phyloP scores from a whole-genome alignment of 2,888 invertebrate species.

The Ophion ellenae region DNA sequence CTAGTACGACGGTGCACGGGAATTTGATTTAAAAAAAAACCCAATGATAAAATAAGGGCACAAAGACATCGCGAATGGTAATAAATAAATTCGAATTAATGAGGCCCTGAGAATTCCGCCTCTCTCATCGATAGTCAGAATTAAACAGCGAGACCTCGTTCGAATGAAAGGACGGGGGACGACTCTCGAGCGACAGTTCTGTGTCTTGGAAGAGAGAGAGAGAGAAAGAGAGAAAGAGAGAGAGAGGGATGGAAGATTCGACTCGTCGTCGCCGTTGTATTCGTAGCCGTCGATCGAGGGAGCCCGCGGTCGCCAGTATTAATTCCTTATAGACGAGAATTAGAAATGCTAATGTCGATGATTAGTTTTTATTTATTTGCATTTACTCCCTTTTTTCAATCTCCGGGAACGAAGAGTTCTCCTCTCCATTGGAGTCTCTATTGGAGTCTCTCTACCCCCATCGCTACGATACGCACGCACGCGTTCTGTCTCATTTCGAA shows the following conservation, averaged over 20 bases:
- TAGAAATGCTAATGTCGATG: conserved; percentile 75
- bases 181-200: conserved; percentile 55
- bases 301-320: conserved; percentile 64
- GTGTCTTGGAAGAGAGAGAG: conserved; percentile 23
- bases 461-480: background rate
- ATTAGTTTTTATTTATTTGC: conserved; percentile 53
- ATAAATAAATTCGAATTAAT: conserved; percentile 60
- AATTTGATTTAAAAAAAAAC: conserved; percentile 14
- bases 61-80: conserved; percentile 48
- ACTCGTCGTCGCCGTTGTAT: conserved; percentile 47
- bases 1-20: background rate
- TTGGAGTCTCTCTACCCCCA: conserved; percentile 11
- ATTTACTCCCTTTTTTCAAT: conserved; percentile 19
- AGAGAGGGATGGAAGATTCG: conserved; percentile 37
- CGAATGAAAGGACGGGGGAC: conserved; percentile 46
- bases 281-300: conserved; percentile 60
- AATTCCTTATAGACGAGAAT: conserved; percentile 77
- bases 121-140: conserved; percentile 61
- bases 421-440: conserved; percentile 40
- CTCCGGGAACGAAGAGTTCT: conserved; percentile 16
- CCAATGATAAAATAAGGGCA: conserved; percentile 31
- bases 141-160: conserved; percentile 53
- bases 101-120: conserved; percentile 58
- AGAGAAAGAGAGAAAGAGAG: background rate
- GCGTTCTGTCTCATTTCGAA: conserved; percentile 32